Evolutionary conservation across 64 coral and sea anemone genomes (phyloP).

Genomic region (Trachythela sp.): DNA sequence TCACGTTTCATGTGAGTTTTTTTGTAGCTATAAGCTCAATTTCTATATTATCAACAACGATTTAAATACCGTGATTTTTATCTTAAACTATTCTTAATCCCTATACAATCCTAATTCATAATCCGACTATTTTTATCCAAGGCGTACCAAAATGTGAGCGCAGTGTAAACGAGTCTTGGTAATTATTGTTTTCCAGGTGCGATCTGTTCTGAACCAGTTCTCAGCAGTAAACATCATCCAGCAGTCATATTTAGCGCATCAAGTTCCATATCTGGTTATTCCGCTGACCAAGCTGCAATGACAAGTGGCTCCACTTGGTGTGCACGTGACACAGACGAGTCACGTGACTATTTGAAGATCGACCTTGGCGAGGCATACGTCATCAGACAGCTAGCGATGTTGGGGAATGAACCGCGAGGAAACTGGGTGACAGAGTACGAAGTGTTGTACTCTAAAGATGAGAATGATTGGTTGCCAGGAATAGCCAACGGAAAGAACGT

Average conservation of each 20-base stretch:
- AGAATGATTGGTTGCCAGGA: neutral
- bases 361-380: neutral
- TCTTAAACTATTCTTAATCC: too few relatives aligned
- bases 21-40: neutral
- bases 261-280: neutral
- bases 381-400: neutral
- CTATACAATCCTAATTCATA: too few relatives aligned
- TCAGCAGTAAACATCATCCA: neutral
- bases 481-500: neutral
- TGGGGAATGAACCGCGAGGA: neutral
- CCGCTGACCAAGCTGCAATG: neutral
- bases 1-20: neutral
- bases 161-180: neutral
- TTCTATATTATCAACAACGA: too few relatives aligned
- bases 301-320: neutral
- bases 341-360: neutral
- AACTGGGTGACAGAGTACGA: neutral
- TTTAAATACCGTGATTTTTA: too few relatives aligned
- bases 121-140: too few relatives aligned
- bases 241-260: neutral
- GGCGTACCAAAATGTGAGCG: neutral
- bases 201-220: constrained; percentile 2
- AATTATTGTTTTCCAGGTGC: neutral
- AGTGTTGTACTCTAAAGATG: neutral
- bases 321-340: neutral